These are phyloP conservation scores for Hesperia comma DNA, from an alignment of 2,888 invertebrate species.

Conservation along the genomic window DNA sequence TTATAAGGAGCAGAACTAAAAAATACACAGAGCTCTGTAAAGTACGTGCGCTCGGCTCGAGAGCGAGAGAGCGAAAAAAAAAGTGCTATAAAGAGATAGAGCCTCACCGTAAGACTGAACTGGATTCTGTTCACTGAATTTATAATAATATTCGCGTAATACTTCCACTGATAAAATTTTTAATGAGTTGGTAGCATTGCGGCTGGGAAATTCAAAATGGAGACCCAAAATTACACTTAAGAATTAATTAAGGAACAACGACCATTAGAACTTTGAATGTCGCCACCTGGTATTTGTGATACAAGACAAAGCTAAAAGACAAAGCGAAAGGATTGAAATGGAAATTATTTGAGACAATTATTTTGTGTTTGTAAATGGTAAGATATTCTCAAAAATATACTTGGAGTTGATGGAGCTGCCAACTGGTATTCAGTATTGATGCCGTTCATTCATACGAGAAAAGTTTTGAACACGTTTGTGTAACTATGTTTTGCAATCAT, in stretches of 20 bases:
- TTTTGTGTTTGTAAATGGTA: conserved; percentile 51
- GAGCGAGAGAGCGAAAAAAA: no score
- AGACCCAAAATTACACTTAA: conserved; percentile 56
- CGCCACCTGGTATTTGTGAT: conserved; percentile 62
- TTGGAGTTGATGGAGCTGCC: conserved; percentile 23
- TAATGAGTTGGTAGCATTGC: conserved; percentile 57
- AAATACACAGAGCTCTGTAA: no score
- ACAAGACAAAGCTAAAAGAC: conserved; percentile 54
- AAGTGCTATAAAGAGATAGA: conserved; percentile 14
- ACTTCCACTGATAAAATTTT: conserved; percentile 50
- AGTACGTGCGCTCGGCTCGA: no score
- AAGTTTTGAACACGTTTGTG: background rate
- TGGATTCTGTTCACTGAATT: conserved; percentile 19
- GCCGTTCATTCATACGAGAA: background rate
- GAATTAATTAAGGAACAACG: conserved; percentile 65
- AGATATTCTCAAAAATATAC: background rate
- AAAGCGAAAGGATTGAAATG: conserved; percentile 46
- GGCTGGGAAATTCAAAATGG: conserved; percentile 50
- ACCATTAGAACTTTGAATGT: conserved; percentile 63
- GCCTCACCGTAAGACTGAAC: background rate
- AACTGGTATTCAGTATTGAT: conserved; percentile 7
- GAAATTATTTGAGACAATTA: conserved; percentile 54
- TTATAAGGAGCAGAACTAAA: no score
- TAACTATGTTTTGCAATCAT: no score
- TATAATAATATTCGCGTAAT: conserved; percentile 20